A percentile compares a stretch with the other conserved stretches of the same genome.
These are phyloP conservation scores for Onthophagus sagittarius DNA, from an alignment of 2,888 invertebrate species.

Conservation along the genomic window DNA sequence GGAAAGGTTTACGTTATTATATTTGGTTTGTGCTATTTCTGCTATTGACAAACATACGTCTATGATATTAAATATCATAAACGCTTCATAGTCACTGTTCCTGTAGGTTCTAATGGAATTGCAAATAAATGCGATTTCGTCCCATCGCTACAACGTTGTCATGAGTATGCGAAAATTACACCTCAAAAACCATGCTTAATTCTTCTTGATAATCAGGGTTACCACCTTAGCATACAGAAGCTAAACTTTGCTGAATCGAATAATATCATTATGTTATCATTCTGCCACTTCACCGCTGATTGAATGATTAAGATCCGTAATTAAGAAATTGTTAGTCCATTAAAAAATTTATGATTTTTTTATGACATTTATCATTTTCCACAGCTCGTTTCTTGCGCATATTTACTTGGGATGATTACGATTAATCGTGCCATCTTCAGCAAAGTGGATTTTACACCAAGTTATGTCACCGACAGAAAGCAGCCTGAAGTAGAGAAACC, in stretches of 20 bases:
- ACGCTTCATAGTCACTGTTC: too few relatives aligned
- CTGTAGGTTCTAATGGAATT: too few relatives aligned
- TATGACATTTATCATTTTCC: constrained; percentile 41
- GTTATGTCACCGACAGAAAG: neutral
- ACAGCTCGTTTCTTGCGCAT: constrained; percentile 17
- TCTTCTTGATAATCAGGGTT: constrained; percentile 28
- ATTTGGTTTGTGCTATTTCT: too few relatives aligned
- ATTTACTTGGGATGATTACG: constrained; percentile 17
- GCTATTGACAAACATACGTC: too few relatives aligned
- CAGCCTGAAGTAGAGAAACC: too few relatives aligned
- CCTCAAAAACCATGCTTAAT: constrained; percentile 20
- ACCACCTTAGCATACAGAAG: constrained; percentile 22
- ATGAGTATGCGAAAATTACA: constrained; percentile 32
- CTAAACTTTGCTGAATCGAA: constrained; percentile 25
- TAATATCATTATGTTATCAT: constrained; percentile 24
- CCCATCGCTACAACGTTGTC: too few relatives aligned
- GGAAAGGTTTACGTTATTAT: too few relatives aligned
- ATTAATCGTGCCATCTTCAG: constrained; percentile 22
- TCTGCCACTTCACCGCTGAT: constrained; percentile 25
- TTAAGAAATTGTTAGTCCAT: too few relatives aligned
- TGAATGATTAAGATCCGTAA: constrained; percentile 41
- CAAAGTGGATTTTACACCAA: constrained; percentile 21
- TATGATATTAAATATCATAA: too few relatives aligned
- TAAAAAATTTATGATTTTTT: too few relatives aligned
- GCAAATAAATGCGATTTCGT: constrained; percentile 35